Evolutionary conservation across 2,113 vertebrate genomes (phyloP), one percentile per base, ranked within the genome.

Genomic region (Dermatemys mawii): DNA sequence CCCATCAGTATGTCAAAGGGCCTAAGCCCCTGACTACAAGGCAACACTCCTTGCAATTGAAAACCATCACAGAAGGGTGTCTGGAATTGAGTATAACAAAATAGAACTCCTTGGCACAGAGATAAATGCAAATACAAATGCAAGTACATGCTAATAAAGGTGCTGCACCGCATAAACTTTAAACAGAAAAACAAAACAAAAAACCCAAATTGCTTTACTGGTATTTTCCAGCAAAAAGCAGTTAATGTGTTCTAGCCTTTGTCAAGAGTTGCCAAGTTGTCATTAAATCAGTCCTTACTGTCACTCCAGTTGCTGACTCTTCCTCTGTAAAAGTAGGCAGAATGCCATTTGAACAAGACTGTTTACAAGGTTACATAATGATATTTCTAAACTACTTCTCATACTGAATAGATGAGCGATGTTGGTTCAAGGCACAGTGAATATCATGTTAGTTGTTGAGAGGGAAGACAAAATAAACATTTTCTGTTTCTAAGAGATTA

Each of bases 141-240:
- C 4, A 84, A 11, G 14, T 73, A 89, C 24, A 48, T 94, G 81
- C 17, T 81, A 89, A 90, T 17, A 29, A 79, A 92, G 50, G 57
- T 38, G 48, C 0, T 26, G 9, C 14, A 81, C 21, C 67, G 8
- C 53, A 29, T 53, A 93, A 35, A 78, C 41, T 21, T 86, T 55
- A 93, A 90, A 92, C 60, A 88, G 60, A 55, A 80, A 51, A 88
- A 93, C 32, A 14, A 89, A 83, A 51, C 19, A 83, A 86, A 26
- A 55, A 24, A 8, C 48, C 57, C 32, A 2, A 46, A 22, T 41
- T 67, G 14, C 29, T 70, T 53, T 19, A 32, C 17, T 70, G 63
- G 29, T 9, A 38, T 38, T 70, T 70, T n/a, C 63, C n/a, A 38
- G 44, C 49, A 89, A 81, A 90, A 88, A 86, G 78, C 55, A 50